Conservation (phyloP, 2,797 vertebrate species). For the Discoglossus pictus region DNA sequence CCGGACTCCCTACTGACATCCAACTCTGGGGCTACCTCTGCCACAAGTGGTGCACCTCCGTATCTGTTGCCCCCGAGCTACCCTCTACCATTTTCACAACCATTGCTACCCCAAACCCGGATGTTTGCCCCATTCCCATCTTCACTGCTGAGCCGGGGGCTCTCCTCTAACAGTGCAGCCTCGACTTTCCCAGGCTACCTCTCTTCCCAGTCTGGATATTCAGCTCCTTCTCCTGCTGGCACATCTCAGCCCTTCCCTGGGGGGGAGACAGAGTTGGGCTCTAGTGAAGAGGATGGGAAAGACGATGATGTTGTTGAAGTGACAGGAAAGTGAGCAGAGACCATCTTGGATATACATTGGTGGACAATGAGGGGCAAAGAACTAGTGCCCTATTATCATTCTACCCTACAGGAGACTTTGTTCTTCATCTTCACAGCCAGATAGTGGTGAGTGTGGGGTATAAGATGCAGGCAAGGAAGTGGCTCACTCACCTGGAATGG, state of each 20-base stretch:
- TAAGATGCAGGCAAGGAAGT: not conserved
- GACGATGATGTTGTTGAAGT: conserved; percentile 94
- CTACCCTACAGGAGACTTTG: not conserved
- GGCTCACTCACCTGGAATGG: conserved; percentile 45
- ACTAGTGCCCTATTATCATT: not conserved
- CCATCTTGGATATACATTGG: conserved; percentile 9
- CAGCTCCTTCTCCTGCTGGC: conserved; percentile 63
- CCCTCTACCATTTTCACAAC: conserved; percentile 86
- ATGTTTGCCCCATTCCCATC: conserved; percentile 85
- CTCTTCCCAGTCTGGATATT: conserved; percentile 73
- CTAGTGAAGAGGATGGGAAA: conserved; percentile 86
- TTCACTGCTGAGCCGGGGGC: conserved; percentile 79
- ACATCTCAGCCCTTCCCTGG: conserved; percentile 82
- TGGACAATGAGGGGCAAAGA: conserved; percentile 6
- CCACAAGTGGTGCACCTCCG: conserved; percentile 81
- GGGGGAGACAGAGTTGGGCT: conserved; percentile 87
- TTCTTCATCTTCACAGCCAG: conserved; percentile 13
- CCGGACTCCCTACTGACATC: conserved; percentile 82
- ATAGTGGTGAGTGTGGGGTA: not conserved
- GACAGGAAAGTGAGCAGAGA: conserved; percentile 82
- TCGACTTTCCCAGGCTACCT: conserved; percentile 76
- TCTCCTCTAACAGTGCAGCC: conserved; percentile 72
- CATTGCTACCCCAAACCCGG: conserved; percentile 86
- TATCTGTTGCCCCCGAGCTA: conserved; percentile 92
- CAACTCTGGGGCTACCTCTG: conserved; percentile 83